Conservation (phyloP, 2,113 vertebrate genomes). For the Mobula birostris region DNA sequence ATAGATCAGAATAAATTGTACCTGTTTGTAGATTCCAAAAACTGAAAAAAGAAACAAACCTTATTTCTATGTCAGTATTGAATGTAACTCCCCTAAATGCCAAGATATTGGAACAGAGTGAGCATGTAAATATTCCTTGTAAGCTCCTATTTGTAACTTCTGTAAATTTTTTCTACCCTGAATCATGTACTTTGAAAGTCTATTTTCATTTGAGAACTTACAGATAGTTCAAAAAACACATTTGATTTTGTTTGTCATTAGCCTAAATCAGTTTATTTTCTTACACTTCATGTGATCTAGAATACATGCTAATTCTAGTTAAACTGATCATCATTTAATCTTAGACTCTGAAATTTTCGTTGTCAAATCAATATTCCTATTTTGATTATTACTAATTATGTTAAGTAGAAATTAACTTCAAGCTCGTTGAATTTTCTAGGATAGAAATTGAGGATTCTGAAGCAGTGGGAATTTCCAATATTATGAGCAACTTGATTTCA, state of each 20-base stretch:
- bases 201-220: not conserved
- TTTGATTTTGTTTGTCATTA: not conserved
- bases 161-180: not conserved
- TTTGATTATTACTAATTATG: not conserved
- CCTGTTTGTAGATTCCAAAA: not conserved
- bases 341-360: not conserved
- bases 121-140: not conserved
- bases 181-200: not conserved
- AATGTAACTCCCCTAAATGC: not conserved
- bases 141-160: not conserved
- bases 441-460: slow-evolving; percentile 98
- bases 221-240: not conserved
- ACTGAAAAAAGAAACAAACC: not conserved
- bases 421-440: slow-evolving; percentile 51
- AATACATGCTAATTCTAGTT: not conserved
- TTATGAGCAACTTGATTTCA: slow-evolving; percentile 95
- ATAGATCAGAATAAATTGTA: not conserved
- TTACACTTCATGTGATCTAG: not conserved
- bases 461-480: slow-evolving; percentile 90
- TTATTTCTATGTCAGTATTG: not conserved
- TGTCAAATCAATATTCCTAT: not conserved
- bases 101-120: not conserved
- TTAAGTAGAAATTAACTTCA: not conserved
- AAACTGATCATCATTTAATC: no score
- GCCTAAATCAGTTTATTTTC: not conserved